Conservation (phyloP, 2,113 vertebrate species). For the Rhinolophus sinicus region DNA sequence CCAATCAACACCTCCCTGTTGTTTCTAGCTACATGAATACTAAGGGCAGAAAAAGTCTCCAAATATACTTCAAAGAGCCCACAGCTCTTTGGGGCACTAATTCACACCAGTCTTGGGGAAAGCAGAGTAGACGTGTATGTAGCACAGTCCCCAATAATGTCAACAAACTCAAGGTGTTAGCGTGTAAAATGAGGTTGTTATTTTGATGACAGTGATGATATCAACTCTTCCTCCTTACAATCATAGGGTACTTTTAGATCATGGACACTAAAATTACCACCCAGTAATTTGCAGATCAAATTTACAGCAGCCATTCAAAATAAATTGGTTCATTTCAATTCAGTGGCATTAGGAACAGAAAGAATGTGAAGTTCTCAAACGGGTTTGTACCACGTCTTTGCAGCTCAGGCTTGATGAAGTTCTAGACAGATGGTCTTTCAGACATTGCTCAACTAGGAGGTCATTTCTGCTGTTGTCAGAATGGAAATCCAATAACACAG, state of each 20-base stretch:
- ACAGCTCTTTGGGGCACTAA: slow-evolving; percentile 49
- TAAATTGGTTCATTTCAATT: slow-evolving; percentile 74
- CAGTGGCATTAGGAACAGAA: slow-evolving; percentile 56
- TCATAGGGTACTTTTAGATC: slow-evolving; percentile 63
- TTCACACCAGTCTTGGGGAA: slow-evolving; percentile 59
- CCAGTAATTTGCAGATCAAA: slow-evolving; percentile 67
- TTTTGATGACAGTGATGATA: slow-evolving; percentile 60
- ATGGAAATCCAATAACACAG: slow-evolving; percentile 27
- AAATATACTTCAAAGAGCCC: slow-evolving; percentile 71
- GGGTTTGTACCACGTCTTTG: slow-evolving; percentile 58
- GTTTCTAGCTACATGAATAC: slow-evolving; percentile 51
- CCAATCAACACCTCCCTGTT: slow-evolving; percentile 78
- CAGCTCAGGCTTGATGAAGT: slow-evolving; percentile 53
- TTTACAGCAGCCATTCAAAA: slow-evolving; percentile 62
- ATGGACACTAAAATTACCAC: slow-evolving; percentile 52
- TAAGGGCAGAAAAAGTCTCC: slow-evolving; percentile 62
- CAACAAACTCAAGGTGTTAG: slow-evolving; percentile 72
- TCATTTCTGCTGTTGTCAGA: slow-evolving; percentile 40
- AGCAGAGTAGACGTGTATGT: slow-evolving; percentile 22
- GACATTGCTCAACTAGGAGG: background rate
- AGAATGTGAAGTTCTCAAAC: slow-evolving; percentile 57
- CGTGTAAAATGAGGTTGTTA: slow-evolving; percentile 64
- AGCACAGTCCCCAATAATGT: slow-evolving; percentile 45
- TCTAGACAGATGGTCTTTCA: slow-evolving; percentile 14
- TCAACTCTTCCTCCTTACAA: slow-evolving; percentile 48